Percentiles rank a stretch among this genome's conserved stretches.
These are phyloP conservation scores for Eilema griseolum DNA, from an alignment of 2,888 invertebrate species.

Conservation along the genomic window DNA sequence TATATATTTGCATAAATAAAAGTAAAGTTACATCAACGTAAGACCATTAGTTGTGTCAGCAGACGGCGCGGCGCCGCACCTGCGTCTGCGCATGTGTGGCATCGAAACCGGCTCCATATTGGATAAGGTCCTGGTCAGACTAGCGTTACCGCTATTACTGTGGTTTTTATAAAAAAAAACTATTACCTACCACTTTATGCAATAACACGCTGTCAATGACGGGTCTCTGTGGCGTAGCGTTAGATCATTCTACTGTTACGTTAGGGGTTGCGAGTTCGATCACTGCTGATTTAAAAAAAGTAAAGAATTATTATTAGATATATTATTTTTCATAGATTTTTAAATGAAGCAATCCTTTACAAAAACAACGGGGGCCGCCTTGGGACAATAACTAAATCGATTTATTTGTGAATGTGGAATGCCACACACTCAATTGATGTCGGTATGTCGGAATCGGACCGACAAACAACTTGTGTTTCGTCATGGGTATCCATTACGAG, in stretches of 20 bases:
- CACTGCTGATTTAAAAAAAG: too few relatives aligned
- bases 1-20: conserved; percentile 27
- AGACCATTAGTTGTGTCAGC: conserved; percentile 39
- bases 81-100: conserved; percentile 55
- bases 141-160: background rate
- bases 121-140: conserved; percentile 10
- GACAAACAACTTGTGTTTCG: too few relatives aligned
- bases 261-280: background rate
- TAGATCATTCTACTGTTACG: background rate
- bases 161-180: background rate
- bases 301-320: too few relatives aligned
- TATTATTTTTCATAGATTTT: too few relatives aligned
- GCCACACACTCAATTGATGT: too few relatives aligned
- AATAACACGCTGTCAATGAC: background rate
- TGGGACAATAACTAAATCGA: too few relatives aligned
- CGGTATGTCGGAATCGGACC: too few relatives aligned
- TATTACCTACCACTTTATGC: background rate
- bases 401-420: too few relatives aligned
- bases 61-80: conserved; percentile 77
- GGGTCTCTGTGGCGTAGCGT: background rate
- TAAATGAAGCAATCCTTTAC: too few relatives aligned
- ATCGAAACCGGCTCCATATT: conserved; percentile 19
- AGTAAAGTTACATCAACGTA: conserved; percentile 24
- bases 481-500: too few relatives aligned
- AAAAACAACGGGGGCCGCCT: too few relatives aligned